Evolutionary conservation across 2,888 invertebrate species (phyloP).

Genomic region (Ophion ventricosus): DNA sequence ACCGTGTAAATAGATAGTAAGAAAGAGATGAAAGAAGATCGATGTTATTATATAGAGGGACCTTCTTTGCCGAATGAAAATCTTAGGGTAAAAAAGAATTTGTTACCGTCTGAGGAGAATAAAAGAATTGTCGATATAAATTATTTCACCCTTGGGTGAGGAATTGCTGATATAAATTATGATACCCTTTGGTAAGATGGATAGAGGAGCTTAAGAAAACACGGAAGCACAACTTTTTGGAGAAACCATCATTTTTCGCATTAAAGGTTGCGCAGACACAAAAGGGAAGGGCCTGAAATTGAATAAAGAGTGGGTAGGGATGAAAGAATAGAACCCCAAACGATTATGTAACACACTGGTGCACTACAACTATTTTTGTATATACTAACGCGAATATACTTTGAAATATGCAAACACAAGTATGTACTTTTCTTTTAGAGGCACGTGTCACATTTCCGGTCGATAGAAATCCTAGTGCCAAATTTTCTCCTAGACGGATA

Average conservation of each 20-base stretch:
- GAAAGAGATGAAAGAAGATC: neutral
- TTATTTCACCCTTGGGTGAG: neutral
- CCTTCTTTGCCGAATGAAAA: neutral
- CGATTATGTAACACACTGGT: neutral
- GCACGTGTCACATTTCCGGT: neutral
- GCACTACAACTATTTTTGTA: neutral
- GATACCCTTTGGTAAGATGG: neutral
- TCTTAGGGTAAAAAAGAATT: conserved; percentile 14
- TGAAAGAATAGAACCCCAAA: neutral
- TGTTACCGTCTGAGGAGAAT: neutral
- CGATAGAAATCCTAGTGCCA: too few species aligned
- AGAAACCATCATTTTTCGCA: neutral
- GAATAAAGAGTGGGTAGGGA: neutral
- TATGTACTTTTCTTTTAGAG: neutral
- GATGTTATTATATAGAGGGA: conserved; percentile 8
- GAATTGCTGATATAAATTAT: neutral
- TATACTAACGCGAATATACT: neutral
- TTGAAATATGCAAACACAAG: neutral
- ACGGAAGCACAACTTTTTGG: neutral
- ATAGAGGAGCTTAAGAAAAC: neutral
- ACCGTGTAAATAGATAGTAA: conserved; percentile 33
- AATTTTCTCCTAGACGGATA: neutral
- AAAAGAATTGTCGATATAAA: conserved; percentile 10
- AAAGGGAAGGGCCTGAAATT: neutral
- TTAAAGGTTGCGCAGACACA: neutral